These are phyloP conservation scores for Rhinophrynus dorsalis DNA, from an alignment of 2,797 vertebrate genomes.

Conservation along the genomic window DNA sequence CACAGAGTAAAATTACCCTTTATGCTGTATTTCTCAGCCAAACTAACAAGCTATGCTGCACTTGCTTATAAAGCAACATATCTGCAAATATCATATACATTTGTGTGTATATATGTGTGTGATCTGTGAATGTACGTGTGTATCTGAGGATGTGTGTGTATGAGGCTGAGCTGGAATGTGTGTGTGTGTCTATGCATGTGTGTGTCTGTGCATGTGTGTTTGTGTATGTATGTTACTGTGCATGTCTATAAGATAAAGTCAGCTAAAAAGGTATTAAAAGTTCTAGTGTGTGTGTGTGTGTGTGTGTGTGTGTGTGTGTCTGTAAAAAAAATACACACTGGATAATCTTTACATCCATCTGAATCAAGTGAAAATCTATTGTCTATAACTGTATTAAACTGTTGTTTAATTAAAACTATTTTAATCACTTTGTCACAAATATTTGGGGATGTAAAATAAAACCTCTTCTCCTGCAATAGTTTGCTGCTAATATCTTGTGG, in stretches of 20 bases:
- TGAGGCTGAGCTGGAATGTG: no score
- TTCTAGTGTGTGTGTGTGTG: no score
- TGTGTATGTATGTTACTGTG: no score
- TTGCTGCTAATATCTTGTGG: not conserved
- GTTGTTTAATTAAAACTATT: not conserved
- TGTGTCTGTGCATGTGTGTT: no score
- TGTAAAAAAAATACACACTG: not conserved
- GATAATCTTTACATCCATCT: not conserved
- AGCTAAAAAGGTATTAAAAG: not conserved
- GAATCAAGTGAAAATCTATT: not conserved
- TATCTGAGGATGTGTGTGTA: no score
- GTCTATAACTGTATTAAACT: not conserved
- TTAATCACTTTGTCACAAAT: not conserved
- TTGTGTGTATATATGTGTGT: not conserved
- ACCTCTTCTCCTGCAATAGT: not conserved
- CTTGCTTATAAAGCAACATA: no score
- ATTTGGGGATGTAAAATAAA: not conserved
- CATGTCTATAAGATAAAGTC: not conserved
- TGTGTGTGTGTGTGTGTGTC: no score
- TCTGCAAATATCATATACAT: not conserved
- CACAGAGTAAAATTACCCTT: not conserved
- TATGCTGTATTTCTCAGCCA: slow-evolving; percentile 5
- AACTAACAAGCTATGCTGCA: not conserved
- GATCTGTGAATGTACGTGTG: not conserved
- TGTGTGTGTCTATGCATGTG: no score